These are phyloP conservation scores for Scaptodrosophila latifasciaeformis DNA, from an alignment of 2,888 invertebrate species.

Conservation along the genomic window DNA sequence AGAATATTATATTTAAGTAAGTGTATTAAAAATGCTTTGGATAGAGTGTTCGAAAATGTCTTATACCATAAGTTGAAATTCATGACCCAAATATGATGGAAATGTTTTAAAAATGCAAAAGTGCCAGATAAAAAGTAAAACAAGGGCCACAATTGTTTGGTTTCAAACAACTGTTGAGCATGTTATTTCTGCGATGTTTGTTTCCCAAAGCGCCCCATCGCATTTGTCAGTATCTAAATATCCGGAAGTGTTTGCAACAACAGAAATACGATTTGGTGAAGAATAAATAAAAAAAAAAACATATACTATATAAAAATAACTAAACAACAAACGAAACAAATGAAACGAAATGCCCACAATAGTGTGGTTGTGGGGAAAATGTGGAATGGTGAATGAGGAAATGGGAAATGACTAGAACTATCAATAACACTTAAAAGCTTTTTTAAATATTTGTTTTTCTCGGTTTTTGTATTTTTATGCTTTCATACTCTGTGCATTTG, in stretches of 20 bases:
- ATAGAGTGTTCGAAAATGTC: too few species aligned
- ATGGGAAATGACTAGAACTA: conserved; percentile 40
- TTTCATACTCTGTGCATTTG: conserved; percentile 38
- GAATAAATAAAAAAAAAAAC: conserved; percentile 13
- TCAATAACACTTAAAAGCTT: conserved; percentile 66
- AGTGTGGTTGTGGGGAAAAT: too few species aligned
- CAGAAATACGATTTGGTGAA: conserved; percentile 24
- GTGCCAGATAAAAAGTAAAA: conserved; percentile 13
- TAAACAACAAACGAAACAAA: conserved; percentile 25
- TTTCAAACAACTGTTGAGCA: conserved; percentile 61
- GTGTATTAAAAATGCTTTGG: too few species aligned
- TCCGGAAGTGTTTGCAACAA: conserved; percentile 51
- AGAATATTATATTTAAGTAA: too few species aligned
- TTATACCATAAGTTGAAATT: too few species aligned
- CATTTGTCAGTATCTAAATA: conserved; percentile 66
- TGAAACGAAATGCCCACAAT: conserved; percentile 29
- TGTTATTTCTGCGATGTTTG: conserved; percentile 20
- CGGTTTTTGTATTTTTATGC: conserved; percentile 17
- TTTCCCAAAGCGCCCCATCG: conserved; percentile 35
- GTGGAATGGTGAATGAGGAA: neutral
- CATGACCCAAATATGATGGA: conserved; percentile 39
- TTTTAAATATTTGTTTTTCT: conserved; percentile 49
- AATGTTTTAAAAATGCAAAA: conserved; percentile 27
- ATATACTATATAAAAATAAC: conserved; percentile 16
- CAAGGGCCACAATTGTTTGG: conserved; percentile 25